A percentile compares a stretch with the other conserved stretches of the same genome.
phyloP scores from a whole-genome alignment of 2,888 invertebrate genomes.

The Phania funesta region DNA sequence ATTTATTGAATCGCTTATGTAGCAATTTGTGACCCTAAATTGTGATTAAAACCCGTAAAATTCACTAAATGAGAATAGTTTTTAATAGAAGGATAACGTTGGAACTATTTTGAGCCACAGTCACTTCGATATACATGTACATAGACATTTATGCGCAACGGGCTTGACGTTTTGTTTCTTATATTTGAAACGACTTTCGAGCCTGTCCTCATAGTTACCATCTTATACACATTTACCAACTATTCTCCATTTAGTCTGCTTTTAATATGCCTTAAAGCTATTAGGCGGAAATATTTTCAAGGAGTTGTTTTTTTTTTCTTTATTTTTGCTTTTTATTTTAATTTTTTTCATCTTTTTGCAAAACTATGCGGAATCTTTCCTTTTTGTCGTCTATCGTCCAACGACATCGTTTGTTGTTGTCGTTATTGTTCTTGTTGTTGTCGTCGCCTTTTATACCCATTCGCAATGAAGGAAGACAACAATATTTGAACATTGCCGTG shows the following conservation, averaged over 20 bases:
- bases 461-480: conserved; percentile 44
- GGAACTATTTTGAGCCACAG: too few species aligned
- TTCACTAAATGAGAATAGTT: too few species aligned
- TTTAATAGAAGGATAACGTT: too few species aligned
- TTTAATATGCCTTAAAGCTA: conserved; percentile 60
- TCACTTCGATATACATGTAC: too few species aligned
- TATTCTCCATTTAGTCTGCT: conserved; percentile 44
- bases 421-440: conserved; percentile 7
- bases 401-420: conserved; percentile 19
- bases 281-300: conserved; percentile 64
- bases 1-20: too few species aligned
- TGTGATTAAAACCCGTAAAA: too few species aligned
- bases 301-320: conserved; percentile 28
- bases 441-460: conserved; percentile 52
- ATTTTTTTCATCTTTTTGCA: conserved; percentile 22
- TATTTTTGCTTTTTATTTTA: conserved; percentile 26
- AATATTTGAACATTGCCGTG: neutral
- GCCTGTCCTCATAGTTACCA: neutral
- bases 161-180: neutral
- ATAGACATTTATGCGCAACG: too few species aligned
- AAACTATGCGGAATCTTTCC: conserved; percentile 46
- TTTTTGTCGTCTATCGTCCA: conserved; percentile 35
- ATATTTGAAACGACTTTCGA: neutral
- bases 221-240: neutral
- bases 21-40: too few species aligned